Evolutionary conservation across 1,140 invertebrate species (phyloP), one percentile per base, ranked within the genome.

Genomic region (Hyposmocoma kahamanoa): DNA sequence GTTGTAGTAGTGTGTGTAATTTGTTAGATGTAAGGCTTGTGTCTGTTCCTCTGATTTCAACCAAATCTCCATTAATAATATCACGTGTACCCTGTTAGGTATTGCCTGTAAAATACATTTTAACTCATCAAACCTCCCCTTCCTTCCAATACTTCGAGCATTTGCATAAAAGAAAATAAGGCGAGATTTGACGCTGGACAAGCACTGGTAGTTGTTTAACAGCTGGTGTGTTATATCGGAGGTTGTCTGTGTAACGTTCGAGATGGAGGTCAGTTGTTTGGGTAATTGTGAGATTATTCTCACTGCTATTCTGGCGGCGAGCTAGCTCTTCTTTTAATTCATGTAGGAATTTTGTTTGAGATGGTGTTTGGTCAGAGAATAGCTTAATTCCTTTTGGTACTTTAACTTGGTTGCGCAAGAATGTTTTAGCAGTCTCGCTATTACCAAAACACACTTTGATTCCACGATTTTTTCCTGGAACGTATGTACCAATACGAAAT

Each of bases 31-130:
- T 0, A 43, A 17, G 15, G 5, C 20, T 1, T 32, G 26, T 0
- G 49, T 42, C 5, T 51, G 38, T 32, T 38, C 30, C 10, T 51
- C 49, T 8, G 30, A 32, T 26, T 51, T 51, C n/a, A 51, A 44
- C 49, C 49, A 51, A 0, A 42, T 44, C 38, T 51, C 49, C 0
- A 32, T 38, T 1, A 44, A 9, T 34, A 44, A 10, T 24, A 51
- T 28, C 1, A 51, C 0, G 20, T 51, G 49, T 3, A 42, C 4
- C n/a, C 18, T 22, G 1, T 0, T 20, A 20, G 2, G 13, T 10
- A 39, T 24, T 1, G 13, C 2, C 20, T 43, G 22, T n/a, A 38
- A 8, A 1, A 51, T 39, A 20, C 49, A 51, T 39, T 44, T 42
- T 13, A 51, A 9, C 28, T 51, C 42, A n/a, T 49, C 47, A 2